Base-by-base conservation (phyloP, 1,140 invertebrate genomes). In the Rhyzopertha dominica region DNA sequence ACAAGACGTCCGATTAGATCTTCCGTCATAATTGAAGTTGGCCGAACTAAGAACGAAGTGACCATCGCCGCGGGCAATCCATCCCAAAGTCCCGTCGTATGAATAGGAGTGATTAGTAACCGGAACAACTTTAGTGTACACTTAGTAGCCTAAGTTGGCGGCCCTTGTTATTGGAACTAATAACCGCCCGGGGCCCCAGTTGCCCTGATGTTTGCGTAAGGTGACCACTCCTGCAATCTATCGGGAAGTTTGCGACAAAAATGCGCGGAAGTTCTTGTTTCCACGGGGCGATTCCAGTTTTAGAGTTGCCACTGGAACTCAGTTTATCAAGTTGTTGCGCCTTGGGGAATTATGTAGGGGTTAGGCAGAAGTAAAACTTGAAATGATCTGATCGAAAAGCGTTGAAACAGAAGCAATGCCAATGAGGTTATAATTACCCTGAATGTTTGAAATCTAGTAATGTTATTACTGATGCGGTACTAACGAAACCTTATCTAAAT, bases 111-210 rank as follows among this genome's bases (percentile, higher is more conserved):
- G 58, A 60, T 56, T 60, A 58, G 50, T 44, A 38, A 28, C 48
- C 41, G 46, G 45, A 43, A 32, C 53, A 55, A 58, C 48, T 56
- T 59, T 53, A 50, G 38, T 51, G 44, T 49, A 43, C 36, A 50
- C 50, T 43, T 29, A 28, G 45, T n/a, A n/a, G n/a, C 43, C 43
- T 56, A 56, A 57, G 51, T 57, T 57, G 51, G 43, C 40, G 50
- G 46, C 57, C 51, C 57, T 56, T 56, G 54, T 54, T 56, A 57
- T 57, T 56, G 52, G 51, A 60, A 60, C 55, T 60, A 58, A 53
- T 60, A 58, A 58, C 44, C 26, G 55, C 58, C 55, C 41, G 40
- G 23, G 43, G 58, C 47, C 32, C 32, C 41, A 38, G 28, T n/a
- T n/a, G n/a, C n/a, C n/a, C n/a, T n/a, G n/a, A n/a, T 59, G 49